phyloP scores from a whole-genome alignment of 2,113 vertebrate species.

The Leucopsar rothschildi region DNA sequence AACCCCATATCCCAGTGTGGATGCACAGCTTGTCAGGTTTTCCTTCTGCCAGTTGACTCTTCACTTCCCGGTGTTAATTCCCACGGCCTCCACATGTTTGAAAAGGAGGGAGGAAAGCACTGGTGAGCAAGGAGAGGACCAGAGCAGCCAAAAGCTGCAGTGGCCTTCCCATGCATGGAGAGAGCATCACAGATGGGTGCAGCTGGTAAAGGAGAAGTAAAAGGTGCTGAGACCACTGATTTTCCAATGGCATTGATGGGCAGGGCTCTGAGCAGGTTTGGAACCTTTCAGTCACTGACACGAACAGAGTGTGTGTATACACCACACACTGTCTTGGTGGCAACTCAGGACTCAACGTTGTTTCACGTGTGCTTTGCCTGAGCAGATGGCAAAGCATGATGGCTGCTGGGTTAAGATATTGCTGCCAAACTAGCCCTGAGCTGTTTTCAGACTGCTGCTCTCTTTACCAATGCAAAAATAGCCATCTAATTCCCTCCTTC shows the following conservation, averaged over 20 bases:
- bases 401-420: neutral
- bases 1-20: neutral
- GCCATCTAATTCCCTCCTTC: neutral
- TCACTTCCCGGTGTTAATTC: neutral
- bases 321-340: neutral
- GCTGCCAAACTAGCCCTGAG: slow-evolving; percentile 5
- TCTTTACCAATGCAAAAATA: slow-evolving; percentile 16
- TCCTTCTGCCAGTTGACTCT: neutral
- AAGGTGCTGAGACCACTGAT: neutral
- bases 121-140: neutral
- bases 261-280: neutral
- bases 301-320: fast-evolving
- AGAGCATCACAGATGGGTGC: fast-evolving
- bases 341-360: neutral
- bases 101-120: neutral
- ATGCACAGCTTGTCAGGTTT: neutral
- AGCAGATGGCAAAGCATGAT: neutral
- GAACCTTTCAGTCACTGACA: neutral
- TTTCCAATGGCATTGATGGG: neutral
- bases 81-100: neutral
- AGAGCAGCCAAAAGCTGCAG: neutral
- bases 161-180: neutral
- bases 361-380: neutral
- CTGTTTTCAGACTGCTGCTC: slow-evolving; percentile 24
- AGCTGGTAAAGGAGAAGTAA: neutral